Evolutionary conservation across 2,797 vertebrate species (phyloP), one percentile per base, ranked within the genome.

Genomic region (Falco novaeseelandiae): DNA sequence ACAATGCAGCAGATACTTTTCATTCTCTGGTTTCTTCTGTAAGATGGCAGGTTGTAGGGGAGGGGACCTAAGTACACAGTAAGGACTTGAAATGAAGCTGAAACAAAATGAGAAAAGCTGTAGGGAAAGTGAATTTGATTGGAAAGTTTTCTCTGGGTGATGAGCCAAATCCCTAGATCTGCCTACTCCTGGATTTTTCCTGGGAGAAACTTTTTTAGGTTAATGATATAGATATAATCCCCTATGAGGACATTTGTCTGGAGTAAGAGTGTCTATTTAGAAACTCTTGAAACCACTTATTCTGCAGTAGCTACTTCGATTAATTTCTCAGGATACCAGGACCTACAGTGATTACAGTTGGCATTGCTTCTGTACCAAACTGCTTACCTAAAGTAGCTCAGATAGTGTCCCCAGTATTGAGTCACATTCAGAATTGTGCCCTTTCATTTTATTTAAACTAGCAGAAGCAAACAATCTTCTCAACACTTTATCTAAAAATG

Each of bases 281-380:
- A 89, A 85, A 40, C 63, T 93, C 83, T 66, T 87, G 63, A 92
- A 96, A 83, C 66, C 27, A 49, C 78, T 89, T 87, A 58, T 80
- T 90, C 52, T 81, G 26, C n/a, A 36, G 16, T 73, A 85, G 52
- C 40, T 84, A 27, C 86, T 88, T 81, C 63, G 62, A 77, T 85
- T 84, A 65, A 90, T 90, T 96, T 73, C 61, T 61, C 48, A 72
- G 80, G 30, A 21, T 82, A 42, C 49, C 34, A n/a, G 44, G 51
- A 34, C 66, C 51, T 76, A 22, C 20, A 48, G n/a, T 6, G 23
- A 44, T 90, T 72, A n/a, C 14, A 61, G 32, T 27, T 95, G 62
- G 15, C 40, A 21, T 48, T 69, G 58, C 54, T 91, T 78, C 88
- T 83, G 30, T 55, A 66, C 80, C 62, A 84, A 55, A n/a, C 29